Conservation (phyloP, 2,113 vertebrate species). For the Xerus inauris region DNA sequence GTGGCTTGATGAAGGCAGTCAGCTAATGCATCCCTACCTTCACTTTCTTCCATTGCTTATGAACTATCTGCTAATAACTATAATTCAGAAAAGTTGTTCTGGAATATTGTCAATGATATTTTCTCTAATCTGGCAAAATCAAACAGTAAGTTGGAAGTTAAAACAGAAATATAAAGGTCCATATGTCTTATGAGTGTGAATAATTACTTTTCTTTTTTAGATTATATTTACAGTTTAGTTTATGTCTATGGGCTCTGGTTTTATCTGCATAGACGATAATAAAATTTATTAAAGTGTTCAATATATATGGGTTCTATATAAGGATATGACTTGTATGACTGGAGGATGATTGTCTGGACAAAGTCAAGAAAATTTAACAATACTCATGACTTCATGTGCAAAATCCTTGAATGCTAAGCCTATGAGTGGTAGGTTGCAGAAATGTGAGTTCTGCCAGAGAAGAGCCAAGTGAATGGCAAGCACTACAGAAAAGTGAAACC, state of each 20-base stretch:
- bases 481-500: constrained; percentile 23
- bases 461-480: constrained; percentile 57
- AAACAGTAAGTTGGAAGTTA: neutral
- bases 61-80: neutral
- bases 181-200: neutral
- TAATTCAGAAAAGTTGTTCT: neutral
- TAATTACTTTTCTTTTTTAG: neutral
- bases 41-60: neutral
- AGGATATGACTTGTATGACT: neutral
- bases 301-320: neutral
- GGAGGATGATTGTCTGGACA: neutral
- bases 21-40: neutral
- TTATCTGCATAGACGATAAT: neutral
- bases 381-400: neutral
- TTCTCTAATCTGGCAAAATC: neutral
- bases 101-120: neutral
- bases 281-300: neutral
- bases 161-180: neutral
- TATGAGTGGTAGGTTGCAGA: neutral
- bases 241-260: neutral
- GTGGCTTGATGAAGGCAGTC: neutral
- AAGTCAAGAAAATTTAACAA: neutral
- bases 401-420: constrained; percentile 55
- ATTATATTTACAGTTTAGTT: neutral
- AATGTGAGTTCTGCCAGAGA: constrained; percentile 50